A percentile compares a stretch with the other conserved stretches of the same genome.
Conservation (phyloP, 53 echinoderm and acorn worm genomes). For the Holothuria leucospilota region DNA sequence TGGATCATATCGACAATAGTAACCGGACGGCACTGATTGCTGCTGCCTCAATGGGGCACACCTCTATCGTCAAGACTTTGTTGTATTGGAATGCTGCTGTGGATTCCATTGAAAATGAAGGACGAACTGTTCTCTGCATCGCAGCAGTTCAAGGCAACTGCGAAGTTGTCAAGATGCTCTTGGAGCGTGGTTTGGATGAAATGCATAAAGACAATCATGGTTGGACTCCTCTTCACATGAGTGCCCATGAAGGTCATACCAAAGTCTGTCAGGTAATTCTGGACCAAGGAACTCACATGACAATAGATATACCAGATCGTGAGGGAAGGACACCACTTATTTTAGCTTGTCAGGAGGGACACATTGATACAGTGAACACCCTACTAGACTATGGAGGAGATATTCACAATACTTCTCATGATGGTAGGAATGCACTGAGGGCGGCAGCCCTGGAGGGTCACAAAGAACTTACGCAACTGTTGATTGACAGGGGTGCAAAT, state of each 20-base stretch:
- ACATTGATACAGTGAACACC: conserved; percentile 78
- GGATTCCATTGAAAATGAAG: conserved; percentile 96
- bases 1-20: conserved; percentile 94
- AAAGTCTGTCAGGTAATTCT: conserved; percentile 90
- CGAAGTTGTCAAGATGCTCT: conserved; percentile 88
- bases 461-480: conserved; percentile 74
- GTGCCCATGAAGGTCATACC: conserved; percentile 92
- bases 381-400: conserved; percentile 81
- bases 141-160: conserved; percentile 92
- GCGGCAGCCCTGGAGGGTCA: conserved; percentile 91
- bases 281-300: conserved; percentile 82
- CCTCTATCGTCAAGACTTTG: conserved; percentile 81
- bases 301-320: conserved; percentile 89
- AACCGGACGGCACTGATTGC: conserved; percentile 94
- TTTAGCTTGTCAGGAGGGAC: conserved; percentile 96
- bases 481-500: conserved; percentile 79
- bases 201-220: conserved; percentile 99
- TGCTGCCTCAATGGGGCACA: conserved; percentile 96
- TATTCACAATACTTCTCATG: conserved; percentile 81
- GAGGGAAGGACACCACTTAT: conserved; percentile 96
- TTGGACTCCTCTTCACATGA: conserved; percentile 99
- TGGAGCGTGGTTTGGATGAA: conserved; percentile 95
- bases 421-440: conserved; percentile 87
- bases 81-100: conserved; percentile 92
- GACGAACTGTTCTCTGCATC: conserved; percentile 94